Conservation (phyloP, 30 jellyfish, hydroid and myxozoan genomes). For the Hydractinia echinata region DNA sequence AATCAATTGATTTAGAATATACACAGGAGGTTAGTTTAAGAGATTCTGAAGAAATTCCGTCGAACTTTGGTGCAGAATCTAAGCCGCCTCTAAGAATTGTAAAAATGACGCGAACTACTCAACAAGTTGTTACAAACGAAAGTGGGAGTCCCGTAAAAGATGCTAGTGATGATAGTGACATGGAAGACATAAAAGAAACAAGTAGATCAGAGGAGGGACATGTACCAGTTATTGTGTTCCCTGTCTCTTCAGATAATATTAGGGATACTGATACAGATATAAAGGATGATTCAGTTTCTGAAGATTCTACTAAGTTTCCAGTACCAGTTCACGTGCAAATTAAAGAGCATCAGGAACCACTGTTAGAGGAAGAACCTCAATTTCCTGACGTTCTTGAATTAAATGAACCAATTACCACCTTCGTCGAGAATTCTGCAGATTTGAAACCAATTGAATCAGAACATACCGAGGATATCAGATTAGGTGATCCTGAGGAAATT, state of each 20-base stretch:
- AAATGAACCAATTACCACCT: too few species aligned
- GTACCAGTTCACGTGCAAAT: too few species aligned
- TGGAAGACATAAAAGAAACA: too few species aligned
- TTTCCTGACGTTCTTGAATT: too few species aligned
- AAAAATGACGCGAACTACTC: background rate
- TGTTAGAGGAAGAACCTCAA: too few species aligned
- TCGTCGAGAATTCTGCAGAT: background rate
- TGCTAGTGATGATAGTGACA: background rate
- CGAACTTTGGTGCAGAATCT: too few species aligned
- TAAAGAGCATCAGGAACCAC: too few species aligned
- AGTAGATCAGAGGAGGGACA: too few species aligned
- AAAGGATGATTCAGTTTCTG: background rate
- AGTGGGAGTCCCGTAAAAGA: background rate
- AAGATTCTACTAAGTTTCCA: too few species aligned
- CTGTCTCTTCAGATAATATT: too few species aligned
- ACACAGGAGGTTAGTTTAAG: background rate
- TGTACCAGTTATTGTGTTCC: too few species aligned
- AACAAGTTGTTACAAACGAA: background rate
- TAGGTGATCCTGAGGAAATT: background rate
- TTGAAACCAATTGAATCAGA: background rate
- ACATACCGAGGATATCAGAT: background rate
- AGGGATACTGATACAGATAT: background rate
- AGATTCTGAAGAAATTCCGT: background rate
- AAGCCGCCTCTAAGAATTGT: background rate
- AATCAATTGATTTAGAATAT: background rate